Percentiles rank a stretch among this genome's conserved stretches.
Evolutionary conservation across 2,797 vertebrate species (phyloP).

Genomic region (Ispidina lecontei): DNA sequence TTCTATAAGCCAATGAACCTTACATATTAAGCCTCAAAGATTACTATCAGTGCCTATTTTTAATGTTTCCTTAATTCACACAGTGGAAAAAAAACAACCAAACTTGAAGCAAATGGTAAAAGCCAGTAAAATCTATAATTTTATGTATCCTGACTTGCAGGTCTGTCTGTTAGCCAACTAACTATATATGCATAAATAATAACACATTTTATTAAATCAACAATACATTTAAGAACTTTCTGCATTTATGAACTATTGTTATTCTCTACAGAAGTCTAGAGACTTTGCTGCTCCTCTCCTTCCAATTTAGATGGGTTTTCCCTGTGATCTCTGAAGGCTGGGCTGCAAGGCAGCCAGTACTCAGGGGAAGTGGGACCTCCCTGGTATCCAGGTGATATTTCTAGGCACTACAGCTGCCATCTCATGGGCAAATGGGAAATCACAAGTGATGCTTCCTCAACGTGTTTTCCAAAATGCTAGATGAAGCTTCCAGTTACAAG

Average conservation of each 20-base stretch:
- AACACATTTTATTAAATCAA: not conserved
- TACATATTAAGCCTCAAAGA: not conserved
- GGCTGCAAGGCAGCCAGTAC: not conserved
- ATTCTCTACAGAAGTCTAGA: not conserved
- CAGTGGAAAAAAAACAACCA: not conserved
- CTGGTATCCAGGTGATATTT: fast-evolving
- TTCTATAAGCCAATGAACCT: not conserved
- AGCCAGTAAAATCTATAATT: not conserved
- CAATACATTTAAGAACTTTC: not conserved
- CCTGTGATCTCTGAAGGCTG: not conserved
- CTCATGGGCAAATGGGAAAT: not conserved
- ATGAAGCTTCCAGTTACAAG: not conserved
- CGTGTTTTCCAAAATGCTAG: not conserved
- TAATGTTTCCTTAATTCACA: not conserved
- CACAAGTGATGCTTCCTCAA: not conserved
- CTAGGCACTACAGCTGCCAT: not conserved
- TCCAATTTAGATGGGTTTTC: not conserved
- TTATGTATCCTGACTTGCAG: not conserved
- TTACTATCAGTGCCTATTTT: not conserved
- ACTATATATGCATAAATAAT: not conserved
- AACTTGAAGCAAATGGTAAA: not conserved
- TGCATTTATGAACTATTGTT: not conserved
- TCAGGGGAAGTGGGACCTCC: not conserved
- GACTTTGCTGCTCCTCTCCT: not conserved
- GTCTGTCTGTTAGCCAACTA: not conserved